A percentile compares a stretch with the other conserved stretches of the same genome.
Conservation (phyloP, 2,797 vertebrate genomes). For the Tympanoctomys barrerae region DNA sequence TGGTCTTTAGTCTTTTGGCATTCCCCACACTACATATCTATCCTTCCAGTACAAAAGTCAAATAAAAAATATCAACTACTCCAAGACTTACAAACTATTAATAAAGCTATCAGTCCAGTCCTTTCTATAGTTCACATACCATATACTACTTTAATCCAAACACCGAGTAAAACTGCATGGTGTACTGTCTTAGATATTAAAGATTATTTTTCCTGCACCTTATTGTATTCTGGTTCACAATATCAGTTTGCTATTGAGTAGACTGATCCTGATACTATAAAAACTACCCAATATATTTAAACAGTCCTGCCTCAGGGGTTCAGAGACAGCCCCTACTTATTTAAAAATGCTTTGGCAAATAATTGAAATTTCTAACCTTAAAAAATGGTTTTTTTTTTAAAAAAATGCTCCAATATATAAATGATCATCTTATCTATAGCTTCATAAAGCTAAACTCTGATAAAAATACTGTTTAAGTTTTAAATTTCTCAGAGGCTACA, state of each 20-base stretch:
- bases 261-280: neutral
- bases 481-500: neutral
- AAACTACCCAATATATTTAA: neutral
- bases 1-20: neutral
- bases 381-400: no score
- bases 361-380: neutral
- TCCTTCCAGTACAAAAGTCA: neutral
- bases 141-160: neutral
- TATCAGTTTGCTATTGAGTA: neutral
- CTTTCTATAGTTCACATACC: neutral
- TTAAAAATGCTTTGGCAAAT: neutral
- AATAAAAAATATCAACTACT: neutral
- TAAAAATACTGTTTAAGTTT: neutral
- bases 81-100: neutral
- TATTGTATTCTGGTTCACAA: neutral
- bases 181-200: neutral
- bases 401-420: neutral
- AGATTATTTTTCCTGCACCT: neutral
- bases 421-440: neutral
- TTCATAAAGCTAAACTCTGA: neutral
- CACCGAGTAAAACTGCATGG: neutral
- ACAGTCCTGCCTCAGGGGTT: neutral
- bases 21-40: neutral
- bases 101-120: neutral
- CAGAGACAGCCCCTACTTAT: neutral